Evolutionary conservation across 2,113 vertebrate species (phyloP).

Genomic region (Oxygymnocypris stewartii): DNA sequence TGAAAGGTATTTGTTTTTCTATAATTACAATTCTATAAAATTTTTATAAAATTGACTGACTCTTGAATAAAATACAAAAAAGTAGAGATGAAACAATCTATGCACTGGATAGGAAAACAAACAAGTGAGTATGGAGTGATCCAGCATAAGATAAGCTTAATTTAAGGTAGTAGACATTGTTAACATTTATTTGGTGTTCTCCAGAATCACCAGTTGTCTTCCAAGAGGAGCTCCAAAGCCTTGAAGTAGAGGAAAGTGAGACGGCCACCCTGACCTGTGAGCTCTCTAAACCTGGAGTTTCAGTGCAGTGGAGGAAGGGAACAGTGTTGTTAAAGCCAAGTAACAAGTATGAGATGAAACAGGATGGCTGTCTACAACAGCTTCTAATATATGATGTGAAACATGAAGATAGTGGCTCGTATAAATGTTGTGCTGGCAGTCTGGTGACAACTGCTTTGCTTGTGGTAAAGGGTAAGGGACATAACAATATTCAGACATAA

Average conservation of each 20-base stretch:
- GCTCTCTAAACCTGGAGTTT: conserved; percentile 62
- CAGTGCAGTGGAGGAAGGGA: conserved; percentile 70
- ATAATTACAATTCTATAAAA: neutral
- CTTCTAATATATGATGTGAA: conserved; percentile 62
- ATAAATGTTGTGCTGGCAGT: conserved; percentile 56
- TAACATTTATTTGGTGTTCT: neutral
- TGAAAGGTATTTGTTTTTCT: conserved; percentile 72
- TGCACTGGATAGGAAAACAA: neutral
- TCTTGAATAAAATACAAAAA: neutral
- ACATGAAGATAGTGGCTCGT: conserved; percentile 64
- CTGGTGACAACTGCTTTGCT: conserved; percentile 57
- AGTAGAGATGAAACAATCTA: neutral
- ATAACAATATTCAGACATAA: no score
- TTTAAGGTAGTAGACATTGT: neutral
- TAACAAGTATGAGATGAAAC: conserved; percentile 71
- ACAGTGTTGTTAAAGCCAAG: conserved; percentile 62
- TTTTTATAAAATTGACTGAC: neutral
- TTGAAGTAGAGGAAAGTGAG: conserved; percentile 58
- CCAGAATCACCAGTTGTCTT: neutral
- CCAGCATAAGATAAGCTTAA: neutral
- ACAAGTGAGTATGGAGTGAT: neutral
- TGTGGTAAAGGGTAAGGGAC: neutral
- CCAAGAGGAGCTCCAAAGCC: conserved; percentile 31
- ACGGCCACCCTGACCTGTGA: conserved; percentile 60
- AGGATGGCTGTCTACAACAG: conserved; percentile 61